Base-by-base conservation (phyloP, 2,113 vertebrate genomes). In the Siniperca chuatsi region DNA sequence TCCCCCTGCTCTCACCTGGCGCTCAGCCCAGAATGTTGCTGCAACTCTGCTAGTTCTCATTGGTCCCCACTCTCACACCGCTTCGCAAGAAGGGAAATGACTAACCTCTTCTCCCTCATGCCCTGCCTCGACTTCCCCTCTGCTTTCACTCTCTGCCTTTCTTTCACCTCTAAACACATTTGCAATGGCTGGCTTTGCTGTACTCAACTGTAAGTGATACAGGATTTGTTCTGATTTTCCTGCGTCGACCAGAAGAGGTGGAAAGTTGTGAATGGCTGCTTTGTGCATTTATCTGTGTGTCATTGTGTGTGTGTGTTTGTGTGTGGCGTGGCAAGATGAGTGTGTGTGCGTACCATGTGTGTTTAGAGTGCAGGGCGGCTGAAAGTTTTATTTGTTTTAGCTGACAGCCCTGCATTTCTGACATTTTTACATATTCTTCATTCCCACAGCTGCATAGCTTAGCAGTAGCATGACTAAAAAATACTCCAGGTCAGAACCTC, bases 1-100 rank as follows among this genome's bases (percentile, higher is more conserved):
- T 86, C 94, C 93, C 90, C 84, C 86, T 86, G 76, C 89, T 88
- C 91, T 93, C 89, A 94, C 93, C 93, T 96, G 94, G 95, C 94
- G 82, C 86, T 88, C 37, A 77, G 94, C 95, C 94, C 93, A 95
- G 94, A 95, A 94, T 96, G 93, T 93, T 96, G 94, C 94, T 95
- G 90, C 94, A 95, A 92, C 91, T 93, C 85, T 12, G 79, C 89
- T 73, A 5, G 75, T 85, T 93, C 89, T 89, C 90, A 96, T 95
- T 96, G 95, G 95, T 90, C 74, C 70, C 20, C 66, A 23, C 86
- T 90, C 85, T 88, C 84, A 69, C 93, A 92, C 88, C 89, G 89
- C 93, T 95, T 95, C 65, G 89, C 87, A 92, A 90, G 93, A 94
- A 93, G 93, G 95, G 94, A 96, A 95, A 94, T 94, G 92, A 95